A percentile compares a stretch with the other conserved stretches of the same genome.
Conservation (phyloP, 2,888 invertebrate species). For the Belgica antarctica region DNA sequence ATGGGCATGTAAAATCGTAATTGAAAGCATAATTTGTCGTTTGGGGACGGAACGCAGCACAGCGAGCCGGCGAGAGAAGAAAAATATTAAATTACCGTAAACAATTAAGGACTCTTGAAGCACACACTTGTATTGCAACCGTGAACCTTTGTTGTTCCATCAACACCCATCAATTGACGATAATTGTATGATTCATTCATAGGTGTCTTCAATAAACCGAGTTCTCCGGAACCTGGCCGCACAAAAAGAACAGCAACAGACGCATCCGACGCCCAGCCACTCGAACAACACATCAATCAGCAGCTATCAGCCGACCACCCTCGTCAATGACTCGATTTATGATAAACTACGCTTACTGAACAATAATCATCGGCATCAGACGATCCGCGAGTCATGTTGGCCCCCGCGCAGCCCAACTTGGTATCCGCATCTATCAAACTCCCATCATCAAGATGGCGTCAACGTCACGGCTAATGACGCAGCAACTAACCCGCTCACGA, state of each 20-base stretch:
- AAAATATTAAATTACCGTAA: constrained; percentile 43
- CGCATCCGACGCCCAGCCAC: constrained; percentile 47
- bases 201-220: constrained; percentile 98
- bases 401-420: constrained; percentile 40
- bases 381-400: constrained; percentile 41
- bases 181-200: constrained; percentile 48
- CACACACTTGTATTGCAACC: constrained; percentile 32
- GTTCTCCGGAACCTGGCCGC: constrained; percentile 94
- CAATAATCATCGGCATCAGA: constrained; percentile 43
- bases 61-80: background rate
- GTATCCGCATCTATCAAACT: constrained; percentile 43
- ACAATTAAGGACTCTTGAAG: constrained; percentile 37
- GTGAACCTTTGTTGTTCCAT: background rate
- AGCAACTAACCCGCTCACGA: constrained; percentile 21
- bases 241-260: constrained; percentile 85
- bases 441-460: constrained; percentile 38
- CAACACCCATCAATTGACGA: constrained; percentile 7
- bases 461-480: constrained; percentile 37
- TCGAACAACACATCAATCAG: constrained; percentile 34
- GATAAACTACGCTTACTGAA: constrained; percentile 44
- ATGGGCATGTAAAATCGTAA: constrained; percentile 37
- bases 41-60: background rate
- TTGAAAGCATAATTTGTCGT: constrained; percentile 27
- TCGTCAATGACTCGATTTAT: constrained; percentile 43
- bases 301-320: constrained; percentile 38